phyloP scores from a whole-genome alignment of 2,113 vertebrate genomes.

The Cygnus buccinator region DNA sequence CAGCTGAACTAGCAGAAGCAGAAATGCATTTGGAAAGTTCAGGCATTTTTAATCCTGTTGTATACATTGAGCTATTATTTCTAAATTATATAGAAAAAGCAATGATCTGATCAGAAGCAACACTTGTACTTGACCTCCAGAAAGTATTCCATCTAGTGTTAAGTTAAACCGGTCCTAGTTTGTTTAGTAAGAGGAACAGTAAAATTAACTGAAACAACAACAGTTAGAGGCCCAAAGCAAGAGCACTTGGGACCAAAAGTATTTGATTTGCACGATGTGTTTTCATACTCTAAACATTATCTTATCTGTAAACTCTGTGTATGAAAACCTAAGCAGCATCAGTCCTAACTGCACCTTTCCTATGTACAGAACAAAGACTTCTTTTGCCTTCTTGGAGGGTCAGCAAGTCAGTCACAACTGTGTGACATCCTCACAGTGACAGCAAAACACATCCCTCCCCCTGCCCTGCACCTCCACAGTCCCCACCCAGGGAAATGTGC shows the following conservation, averaged over 20 bases:
- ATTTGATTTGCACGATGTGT: neutral
- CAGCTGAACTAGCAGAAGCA: conserved; percentile 38
- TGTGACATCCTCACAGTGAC: fast-evolving
- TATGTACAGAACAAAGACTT: neutral
- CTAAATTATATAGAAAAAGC: neutral
- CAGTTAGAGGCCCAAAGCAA: neutral
- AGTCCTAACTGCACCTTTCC: neutral
- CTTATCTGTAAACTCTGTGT: neutral
- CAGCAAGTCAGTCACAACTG: neutral
- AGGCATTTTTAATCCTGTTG: conserved; percentile 40
- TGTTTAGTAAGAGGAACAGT: neutral
- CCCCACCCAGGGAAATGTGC: neutral
- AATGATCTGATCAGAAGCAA: neutral
- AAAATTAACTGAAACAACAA: neutral
- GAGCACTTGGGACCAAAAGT: neutral
- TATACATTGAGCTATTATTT: conserved; percentile 33
- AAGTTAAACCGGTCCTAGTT: neutral
- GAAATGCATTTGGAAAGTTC: conserved; percentile 28
- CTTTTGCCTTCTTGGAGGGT: neutral
- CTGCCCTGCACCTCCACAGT: neutral
- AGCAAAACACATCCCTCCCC: neutral
- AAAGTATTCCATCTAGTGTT: neutral
- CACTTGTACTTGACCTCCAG: neutral
- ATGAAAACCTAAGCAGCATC: neutral
- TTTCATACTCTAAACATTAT: neutral